A percentile compares a stretch with the other conserved stretches of the same genome.
Evolutionary conservation across 2,888 invertebrate species (phyloP).

Genomic region (Apotomis capreana): DNA sequence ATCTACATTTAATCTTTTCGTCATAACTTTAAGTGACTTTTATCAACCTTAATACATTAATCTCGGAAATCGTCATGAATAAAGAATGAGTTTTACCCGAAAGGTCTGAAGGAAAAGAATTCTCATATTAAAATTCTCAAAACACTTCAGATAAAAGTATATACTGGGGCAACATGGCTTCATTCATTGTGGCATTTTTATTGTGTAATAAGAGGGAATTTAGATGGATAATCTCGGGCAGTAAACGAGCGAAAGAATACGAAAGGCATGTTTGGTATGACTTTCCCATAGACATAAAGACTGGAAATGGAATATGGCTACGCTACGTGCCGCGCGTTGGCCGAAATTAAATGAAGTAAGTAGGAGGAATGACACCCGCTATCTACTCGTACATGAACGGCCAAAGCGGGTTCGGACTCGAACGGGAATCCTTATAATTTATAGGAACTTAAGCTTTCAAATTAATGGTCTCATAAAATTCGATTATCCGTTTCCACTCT

Average conservation of each 20-base stretch:
- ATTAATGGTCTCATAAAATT: conserved; percentile 17
- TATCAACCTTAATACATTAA: conserved; percentile 31
- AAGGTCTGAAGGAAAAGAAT: conserved; percentile 53
- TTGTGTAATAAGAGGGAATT: conserved; percentile 69
- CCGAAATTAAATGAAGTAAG: conserved; percentile 48
- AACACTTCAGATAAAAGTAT: conserved; percentile 58
- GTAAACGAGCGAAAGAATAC: conserved; percentile 64
- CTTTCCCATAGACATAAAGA: conserved; percentile 60
- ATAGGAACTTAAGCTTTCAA: conserved; percentile 32
- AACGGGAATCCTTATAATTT: conserved; percentile 29
- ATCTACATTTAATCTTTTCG: conserved; percentile 19
- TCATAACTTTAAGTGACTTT: conserved; percentile 32
- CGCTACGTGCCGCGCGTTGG: conserved; percentile 38
- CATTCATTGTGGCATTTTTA: conserved; percentile 71
- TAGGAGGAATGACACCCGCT: conserved; percentile 35
- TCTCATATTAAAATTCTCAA: conserved; percentile 65
- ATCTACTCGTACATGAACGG: conserved; percentile 16
- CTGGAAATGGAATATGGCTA: conserved; percentile 48
- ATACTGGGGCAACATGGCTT: conserved; percentile 54
- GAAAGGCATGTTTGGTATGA: conserved; percentile 65
- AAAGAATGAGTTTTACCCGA: conserved; percentile 39
- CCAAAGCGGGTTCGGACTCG: conserved; percentile 14
- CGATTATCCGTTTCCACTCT: not conserved
- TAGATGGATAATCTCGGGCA: conserved; percentile 68
- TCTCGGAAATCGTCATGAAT: conserved; percentile 39